These are phyloP conservation scores for Habropoda laboriosa DNA, from an alignment of 1,140 invertebrate species.

Conservation along the genomic window DNA sequence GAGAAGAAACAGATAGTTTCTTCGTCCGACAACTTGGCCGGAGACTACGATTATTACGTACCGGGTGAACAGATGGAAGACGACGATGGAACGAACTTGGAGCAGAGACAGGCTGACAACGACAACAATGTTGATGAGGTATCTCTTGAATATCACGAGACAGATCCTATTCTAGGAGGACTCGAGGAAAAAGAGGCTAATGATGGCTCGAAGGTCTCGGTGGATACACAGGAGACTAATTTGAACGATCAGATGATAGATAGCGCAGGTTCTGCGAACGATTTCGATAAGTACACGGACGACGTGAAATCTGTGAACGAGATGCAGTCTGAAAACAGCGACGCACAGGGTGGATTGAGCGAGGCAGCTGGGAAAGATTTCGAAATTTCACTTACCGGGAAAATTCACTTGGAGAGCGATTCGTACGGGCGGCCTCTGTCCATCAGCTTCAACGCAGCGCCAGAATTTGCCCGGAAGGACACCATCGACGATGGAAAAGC, in stretches of 20 bases:
- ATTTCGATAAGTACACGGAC: background rate
- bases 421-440: slow-evolving; percentile 55
- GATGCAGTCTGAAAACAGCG: background rate
- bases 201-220: background rate
- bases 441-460: slow-evolving; percentile 62
- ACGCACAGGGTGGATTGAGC: too few species aligned
- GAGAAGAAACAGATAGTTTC: background rate
- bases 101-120: background rate
- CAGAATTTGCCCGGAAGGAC: background rate
- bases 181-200: background rate
- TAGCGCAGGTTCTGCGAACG: background rate
- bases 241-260: background rate
- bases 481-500: background rate
- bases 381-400: slow-evolving; percentile 66
- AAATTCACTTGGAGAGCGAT: slow-evolving; percentile 61
- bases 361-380: slow-evolving; percentile 28
- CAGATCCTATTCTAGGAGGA: too few species aligned
- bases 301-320: background rate
- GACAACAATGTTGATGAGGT: background rate
- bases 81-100: background rate
- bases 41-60: background rate
- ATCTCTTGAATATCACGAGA: background rate
- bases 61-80: background rate
- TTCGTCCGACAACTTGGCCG: background rate
- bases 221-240: background rate